Evolutionary conservation across 2,113 vertebrate species (phyloP).

Genomic region (Typhlomys cinereus): DNA sequence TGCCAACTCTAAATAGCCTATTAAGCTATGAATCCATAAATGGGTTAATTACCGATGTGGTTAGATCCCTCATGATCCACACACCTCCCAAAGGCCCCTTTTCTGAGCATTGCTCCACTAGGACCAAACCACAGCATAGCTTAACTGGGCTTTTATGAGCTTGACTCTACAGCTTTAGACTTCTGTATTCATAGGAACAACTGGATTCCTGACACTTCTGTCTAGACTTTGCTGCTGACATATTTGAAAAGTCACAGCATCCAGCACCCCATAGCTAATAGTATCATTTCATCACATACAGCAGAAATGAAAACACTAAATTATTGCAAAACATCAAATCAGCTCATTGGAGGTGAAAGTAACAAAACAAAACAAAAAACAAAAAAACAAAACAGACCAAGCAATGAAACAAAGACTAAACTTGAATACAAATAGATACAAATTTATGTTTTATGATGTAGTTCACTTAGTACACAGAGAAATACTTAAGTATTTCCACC

Average conservation of each 20-base stretch:
- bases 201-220: neutral
- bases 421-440: neutral
- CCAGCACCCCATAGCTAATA: neutral
- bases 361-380: neutral
- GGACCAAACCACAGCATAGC: neutral
- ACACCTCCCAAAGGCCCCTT: neutral
- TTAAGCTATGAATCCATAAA: neutral
- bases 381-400: slow-evolving; percentile 32
- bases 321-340: slow-evolving; percentile 21
- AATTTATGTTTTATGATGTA: neutral
- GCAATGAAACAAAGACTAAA: slow-evolving; percentile 23
- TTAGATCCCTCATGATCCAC: neutral
- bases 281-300: neutral
- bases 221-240: neutral
- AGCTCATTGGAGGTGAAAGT: neutral
- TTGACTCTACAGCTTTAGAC: neutral
- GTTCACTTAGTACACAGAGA: neutral
- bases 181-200: neutral
- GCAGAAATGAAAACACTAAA: slow-evolving; percentile 9
- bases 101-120: neutral
- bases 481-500: neutral
- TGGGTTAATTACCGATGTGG: neutral
- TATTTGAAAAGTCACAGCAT: neutral
- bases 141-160: neutral
- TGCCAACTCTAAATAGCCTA: neutral